Evolutionary conservation across 2,797 vertebrate species (phyloP).

Genomic region (Enteromius thamalakanensis): DNA sequence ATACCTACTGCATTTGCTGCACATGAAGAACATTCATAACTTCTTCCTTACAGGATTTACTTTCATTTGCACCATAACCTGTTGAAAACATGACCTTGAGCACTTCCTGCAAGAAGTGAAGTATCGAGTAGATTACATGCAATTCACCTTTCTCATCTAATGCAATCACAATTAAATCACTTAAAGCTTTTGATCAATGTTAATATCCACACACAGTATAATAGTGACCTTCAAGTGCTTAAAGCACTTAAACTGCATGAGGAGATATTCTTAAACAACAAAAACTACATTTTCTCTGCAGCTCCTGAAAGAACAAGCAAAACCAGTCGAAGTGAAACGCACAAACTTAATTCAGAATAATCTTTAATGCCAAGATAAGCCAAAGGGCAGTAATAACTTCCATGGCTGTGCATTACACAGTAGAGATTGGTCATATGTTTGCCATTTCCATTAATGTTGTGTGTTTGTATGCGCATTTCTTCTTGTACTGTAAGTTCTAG

Average conservation of each 20-base stretch:
- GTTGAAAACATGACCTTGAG: not conserved
- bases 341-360: constrained; percentile 7
- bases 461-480: not conserved
- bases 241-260: not conserved
- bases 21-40: constrained; percentile 8
- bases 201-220: not conserved
- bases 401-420: constrained; percentile 10
- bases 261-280: not conserved
- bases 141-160: not conserved
- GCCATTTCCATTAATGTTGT: constrained; percentile 29
- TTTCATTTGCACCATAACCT: not conserved
- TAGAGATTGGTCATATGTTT: constrained; percentile 25
- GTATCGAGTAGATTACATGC: not conserved
- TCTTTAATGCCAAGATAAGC: constrained; percentile 36
- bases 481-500: constrained; percentile 26
- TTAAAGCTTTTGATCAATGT: constrained; percentile 3
- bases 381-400: constrained; percentile 30
- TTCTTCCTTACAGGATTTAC: not conserved
- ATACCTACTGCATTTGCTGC: constrained; percentile 5
- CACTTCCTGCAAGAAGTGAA: not conserved
- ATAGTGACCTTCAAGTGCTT: not conserved
- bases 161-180: not conserved
- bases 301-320: constrained; percentile 4
- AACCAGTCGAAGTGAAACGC: not conserved
- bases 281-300: not conserved